These are phyloP conservation scores for Selene dorsalis DNA, from an alignment of 2,797 vertebrate species.

Conservation along the genomic window DNA sequence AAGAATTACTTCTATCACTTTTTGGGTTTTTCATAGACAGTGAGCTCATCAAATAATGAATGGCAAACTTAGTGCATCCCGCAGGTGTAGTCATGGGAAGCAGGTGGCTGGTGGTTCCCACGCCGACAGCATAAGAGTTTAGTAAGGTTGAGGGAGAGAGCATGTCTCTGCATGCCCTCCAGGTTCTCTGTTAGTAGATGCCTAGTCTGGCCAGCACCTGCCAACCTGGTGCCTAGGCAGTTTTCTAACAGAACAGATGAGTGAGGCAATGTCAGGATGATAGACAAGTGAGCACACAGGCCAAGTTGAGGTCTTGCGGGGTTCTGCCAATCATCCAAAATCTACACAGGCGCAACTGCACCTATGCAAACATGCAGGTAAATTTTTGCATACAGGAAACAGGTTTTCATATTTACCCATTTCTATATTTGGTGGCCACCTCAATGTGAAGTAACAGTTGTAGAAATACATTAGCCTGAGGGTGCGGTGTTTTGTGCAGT, in stretches of 20 bases:
- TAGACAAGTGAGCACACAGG: slow-evolving; percentile 12
- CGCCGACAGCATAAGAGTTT: slow-evolving; percentile 89
- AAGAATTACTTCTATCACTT: slow-evolving; percentile 8
- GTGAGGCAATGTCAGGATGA: slow-evolving; percentile 22
- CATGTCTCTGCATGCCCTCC: slow-evolving; percentile 90
- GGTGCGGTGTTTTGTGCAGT: slow-evolving; percentile 71
- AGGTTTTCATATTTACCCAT: slow-evolving; percentile 49
- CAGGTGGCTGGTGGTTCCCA: slow-evolving; percentile 93
- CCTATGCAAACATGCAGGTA: slow-evolving; percentile 51
- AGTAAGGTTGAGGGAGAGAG: slow-evolving; percentile 71
- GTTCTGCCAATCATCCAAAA: slow-evolving; percentile 39
- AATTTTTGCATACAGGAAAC: slow-evolving; percentile 64
- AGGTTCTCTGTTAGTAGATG: slow-evolving; percentile 74
- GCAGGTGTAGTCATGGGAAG: slow-evolving; percentile 95
- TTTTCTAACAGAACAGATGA: slow-evolving; percentile 12
- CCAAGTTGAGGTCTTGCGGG: not conserved
- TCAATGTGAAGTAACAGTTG: slow-evolving; percentile 46
- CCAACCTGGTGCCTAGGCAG: slow-evolving; percentile 5
- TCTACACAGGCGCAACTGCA: slow-evolving; percentile 7
- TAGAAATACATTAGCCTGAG: slow-evolving; percentile 78
- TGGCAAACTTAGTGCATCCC: slow-evolving; percentile 78
- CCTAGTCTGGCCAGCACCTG: slow-evolving; percentile 51
- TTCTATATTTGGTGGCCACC: slow-evolving; percentile 42
- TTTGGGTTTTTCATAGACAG: slow-evolving; percentile 12
- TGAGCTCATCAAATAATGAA: slow-evolving; percentile 70